phyloP scores from a whole-genome alignment of 2,113 vertebrate genomes.

The Empidonax alnorum region DNA sequence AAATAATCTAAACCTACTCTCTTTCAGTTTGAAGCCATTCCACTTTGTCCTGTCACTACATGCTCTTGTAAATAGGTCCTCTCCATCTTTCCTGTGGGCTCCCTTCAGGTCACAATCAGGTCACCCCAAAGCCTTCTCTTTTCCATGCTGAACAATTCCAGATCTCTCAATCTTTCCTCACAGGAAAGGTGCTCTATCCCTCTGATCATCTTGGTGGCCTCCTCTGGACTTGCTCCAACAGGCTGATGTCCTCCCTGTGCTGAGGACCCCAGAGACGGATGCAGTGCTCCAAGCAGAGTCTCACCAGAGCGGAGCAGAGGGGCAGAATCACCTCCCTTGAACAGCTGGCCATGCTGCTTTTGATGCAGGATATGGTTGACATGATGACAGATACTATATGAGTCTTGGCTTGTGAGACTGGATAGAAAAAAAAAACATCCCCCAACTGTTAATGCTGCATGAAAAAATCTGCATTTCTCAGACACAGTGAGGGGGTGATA shows the following conservation, averaged over 20 bases:
- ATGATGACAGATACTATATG: not conserved
- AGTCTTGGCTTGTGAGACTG: not conserved
- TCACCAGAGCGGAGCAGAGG: not conserved
- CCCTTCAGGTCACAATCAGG: not conserved
- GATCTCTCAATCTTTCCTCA: not conserved
- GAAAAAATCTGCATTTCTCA: not conserved
- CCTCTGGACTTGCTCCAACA: not conserved
- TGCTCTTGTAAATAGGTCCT: not conserved
- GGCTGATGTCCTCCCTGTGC: fast-evolving
- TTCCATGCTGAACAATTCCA: not conserved
- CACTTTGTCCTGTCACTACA: not conserved
- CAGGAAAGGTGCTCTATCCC: not conserved
- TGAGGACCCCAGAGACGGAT: not conserved
- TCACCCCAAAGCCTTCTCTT: not conserved
- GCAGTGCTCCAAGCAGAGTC: not conserved
- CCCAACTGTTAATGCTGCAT: not conserved
- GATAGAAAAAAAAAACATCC: not conserved
- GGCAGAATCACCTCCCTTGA: not conserved
- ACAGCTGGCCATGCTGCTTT: not conserved
- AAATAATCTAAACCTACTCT: not conserved
- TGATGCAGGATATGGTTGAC: not conserved
- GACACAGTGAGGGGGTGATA: not conserved
- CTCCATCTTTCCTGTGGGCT: not conserved
- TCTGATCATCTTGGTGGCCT: not conserved
- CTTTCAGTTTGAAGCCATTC: not conserved